phyloP scores from a whole-genome alignment of 2,113 vertebrate species.

The Spea bombifrons region DNA sequence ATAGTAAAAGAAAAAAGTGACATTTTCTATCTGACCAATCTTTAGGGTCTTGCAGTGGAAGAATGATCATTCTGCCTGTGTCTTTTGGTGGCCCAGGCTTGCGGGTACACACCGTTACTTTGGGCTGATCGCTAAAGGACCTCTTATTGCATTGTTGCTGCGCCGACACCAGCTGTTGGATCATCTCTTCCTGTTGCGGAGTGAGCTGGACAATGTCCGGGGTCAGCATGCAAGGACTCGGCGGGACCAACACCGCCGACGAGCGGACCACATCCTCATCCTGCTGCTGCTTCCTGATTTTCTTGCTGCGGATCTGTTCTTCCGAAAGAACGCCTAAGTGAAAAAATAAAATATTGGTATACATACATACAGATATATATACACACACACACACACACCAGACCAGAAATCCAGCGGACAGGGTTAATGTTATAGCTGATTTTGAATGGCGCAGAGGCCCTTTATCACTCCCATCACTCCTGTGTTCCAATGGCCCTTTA shows the following conservation, averaged over 20 bases:
- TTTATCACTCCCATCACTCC: too few species aligned
- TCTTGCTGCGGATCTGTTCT: conserved; percentile 69
- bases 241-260: conserved; percentile 40
- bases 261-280: conserved; percentile 42
- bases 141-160: conserved; percentile 71
- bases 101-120: conserved; percentile 62
- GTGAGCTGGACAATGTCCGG: conserved; percentile 56
- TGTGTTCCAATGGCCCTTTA: too few species aligned
- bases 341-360: too few species aligned
- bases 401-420: too few species aligned
- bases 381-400: too few species aligned
- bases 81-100: not conserved
- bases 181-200: conserved; percentile 63
- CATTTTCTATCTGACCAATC: too few species aligned
- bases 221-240: conserved; percentile 35
- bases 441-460: too few species aligned
- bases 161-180: conserved; percentile 63
- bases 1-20: not conserved
- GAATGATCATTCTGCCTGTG: too few species aligned
- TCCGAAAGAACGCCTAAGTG: conserved; percentile 63
- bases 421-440: too few species aligned
- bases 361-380: too few species aligned
- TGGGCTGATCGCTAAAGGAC: conserved; percentile 69
- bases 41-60: too few species aligned
- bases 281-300: conserved; percentile 60